Percentiles rank a stretch among this genome's conserved stretches.
Evolutionary conservation across 1,140 invertebrate genomes (phyloP).

Genomic region (Helicoverpa zea): DNA sequence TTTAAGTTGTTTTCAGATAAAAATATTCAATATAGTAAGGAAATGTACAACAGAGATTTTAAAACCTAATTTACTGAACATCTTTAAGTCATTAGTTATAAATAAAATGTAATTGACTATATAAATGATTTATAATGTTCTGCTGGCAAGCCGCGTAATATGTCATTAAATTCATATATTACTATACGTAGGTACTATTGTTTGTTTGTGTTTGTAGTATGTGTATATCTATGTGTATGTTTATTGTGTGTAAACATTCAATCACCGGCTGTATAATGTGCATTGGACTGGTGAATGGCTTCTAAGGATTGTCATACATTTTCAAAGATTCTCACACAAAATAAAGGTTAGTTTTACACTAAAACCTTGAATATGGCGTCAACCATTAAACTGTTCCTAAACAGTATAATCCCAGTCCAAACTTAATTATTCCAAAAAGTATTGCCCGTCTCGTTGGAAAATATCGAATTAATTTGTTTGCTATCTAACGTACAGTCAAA

Average conservation of each 20-base stretch:
- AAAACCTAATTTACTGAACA: slow-evolving; percentile 14
- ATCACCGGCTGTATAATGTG: not conserved
- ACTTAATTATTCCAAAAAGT: no score
- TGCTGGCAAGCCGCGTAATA: slow-evolving; percentile 35
- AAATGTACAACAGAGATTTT: not conserved
- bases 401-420: no score
- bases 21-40: no score
- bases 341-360: no score
- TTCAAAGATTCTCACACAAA: no score
- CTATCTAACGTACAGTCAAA: no score
- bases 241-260: not conserved
- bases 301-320: no score
- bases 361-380: no score
- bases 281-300: not conserved
- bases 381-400: no score
- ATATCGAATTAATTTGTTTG: no score
- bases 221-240: not conserved
- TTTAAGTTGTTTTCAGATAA: no score
- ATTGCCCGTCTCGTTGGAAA: no score
- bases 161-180: slow-evolving; percentile 33
- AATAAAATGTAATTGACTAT: slow-evolving; percentile 3
- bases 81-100: not conserved
- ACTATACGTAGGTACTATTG: not conserved
- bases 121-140: slow-evolving; percentile 9
- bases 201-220: not conserved